phyloP scores from a whole-genome alignment of 2,888 invertebrate genomes.

The Cantharis flavilabris region DNA sequence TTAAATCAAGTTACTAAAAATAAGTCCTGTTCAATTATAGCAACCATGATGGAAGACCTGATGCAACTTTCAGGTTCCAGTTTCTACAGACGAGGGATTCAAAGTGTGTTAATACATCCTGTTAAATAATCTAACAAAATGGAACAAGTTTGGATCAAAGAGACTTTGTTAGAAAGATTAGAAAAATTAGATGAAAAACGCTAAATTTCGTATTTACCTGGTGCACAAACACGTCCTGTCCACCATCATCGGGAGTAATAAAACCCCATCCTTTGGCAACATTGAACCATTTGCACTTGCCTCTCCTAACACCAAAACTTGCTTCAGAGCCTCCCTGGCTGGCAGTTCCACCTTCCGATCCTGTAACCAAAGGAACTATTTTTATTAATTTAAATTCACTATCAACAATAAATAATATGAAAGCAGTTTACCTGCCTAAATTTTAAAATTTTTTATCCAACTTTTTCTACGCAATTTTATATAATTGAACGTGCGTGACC shows the following conservation, averaged over 20 bases:
- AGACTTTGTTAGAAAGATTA: too few relatives aligned
- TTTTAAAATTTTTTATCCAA: neutral
- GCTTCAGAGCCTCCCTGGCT: constrained; percentile 56
- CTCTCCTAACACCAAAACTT: constrained; percentile 68
- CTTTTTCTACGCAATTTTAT: neutral
- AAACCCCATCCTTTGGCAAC: constrained; percentile 96
- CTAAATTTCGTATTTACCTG: constrained; percentile 72
- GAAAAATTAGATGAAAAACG: neutral
- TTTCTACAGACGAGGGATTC: neutral
- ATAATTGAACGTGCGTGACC: neutral
- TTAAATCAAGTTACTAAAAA: neutral
- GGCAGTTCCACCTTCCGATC: constrained; percentile 55
- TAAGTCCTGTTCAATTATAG: neutral
- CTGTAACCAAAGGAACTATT: constrained; percentile 40
- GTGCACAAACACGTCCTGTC: constrained; percentile 92
- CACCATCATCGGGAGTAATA: constrained; percentile 87
- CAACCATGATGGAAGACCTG: neutral
- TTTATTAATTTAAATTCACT: neutral
- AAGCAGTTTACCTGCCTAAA: neutral
- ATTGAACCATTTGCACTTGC: constrained; percentile 95
- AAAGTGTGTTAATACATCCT: neutral
- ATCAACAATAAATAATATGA: neutral
- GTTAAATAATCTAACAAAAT: neutral
- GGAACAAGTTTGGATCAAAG: too few relatives aligned
- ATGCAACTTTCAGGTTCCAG: neutral